These are phyloP conservation scores for Cynoglossus semilaevis DNA, from an alignment of 2,113 vertebrate species.

Conservation along the genomic window DNA sequence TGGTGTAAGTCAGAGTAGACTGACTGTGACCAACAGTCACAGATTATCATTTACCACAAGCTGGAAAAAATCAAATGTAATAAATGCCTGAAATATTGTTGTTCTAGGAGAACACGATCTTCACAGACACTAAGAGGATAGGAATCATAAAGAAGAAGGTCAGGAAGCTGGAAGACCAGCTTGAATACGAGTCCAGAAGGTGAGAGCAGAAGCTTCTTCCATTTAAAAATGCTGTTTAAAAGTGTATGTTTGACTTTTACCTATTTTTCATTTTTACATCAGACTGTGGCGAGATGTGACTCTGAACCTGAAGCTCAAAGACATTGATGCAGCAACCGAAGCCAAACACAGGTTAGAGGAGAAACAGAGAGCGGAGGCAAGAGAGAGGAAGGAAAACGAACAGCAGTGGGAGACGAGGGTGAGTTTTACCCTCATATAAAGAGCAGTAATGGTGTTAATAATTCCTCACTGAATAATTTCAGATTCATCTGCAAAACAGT, in stretches of 20 bases:
- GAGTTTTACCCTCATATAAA: constrained; percentile 50
- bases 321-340: constrained; percentile 94
- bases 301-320: constrained; percentile 90
- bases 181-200: constrained; percentile 92
- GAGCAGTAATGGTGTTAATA: too few relatives aligned
- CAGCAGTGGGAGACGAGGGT: constrained; percentile 95
- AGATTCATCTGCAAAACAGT: too few relatives aligned
- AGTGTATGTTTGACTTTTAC: background rate
- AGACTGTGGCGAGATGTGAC: constrained; percentile 98
- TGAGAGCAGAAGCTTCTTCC: constrained; percentile 63
- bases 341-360: constrained; percentile 95
- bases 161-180: constrained; percentile 94
- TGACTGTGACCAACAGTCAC: background rate
- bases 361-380: constrained; percentile 93
- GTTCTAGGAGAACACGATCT: constrained; percentile 87
- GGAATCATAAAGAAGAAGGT: constrained; percentile 97
- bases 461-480: too few relatives aligned
- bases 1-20: constrained; percentile 80
- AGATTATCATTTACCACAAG: background rate
- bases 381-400: constrained; percentile 94
- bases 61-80: background rate
- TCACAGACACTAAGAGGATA: constrained; percentile 97
- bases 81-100: background rate
- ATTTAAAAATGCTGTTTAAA: background rate
- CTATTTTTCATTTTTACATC: background rate